Evolutionary conservation across 2,113 vertebrate species (phyloP).

Genomic region (Holacanthus passer): DNA sequence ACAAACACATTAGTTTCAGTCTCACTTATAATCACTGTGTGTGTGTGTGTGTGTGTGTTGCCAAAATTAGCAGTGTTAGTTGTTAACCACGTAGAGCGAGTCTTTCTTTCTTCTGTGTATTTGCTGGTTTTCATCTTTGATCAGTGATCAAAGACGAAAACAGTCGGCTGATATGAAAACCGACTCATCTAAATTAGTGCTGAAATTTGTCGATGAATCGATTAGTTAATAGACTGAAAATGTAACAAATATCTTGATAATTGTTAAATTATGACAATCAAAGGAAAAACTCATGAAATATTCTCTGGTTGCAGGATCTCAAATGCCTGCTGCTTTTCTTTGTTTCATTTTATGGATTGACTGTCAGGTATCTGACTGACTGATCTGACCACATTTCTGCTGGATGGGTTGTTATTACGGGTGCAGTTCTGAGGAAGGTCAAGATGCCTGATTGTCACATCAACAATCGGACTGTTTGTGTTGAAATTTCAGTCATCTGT

Average conservation of each 20-base stretch:
- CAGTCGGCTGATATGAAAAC: background rate
- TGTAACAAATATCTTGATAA: background rate
- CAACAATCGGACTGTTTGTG: no score
- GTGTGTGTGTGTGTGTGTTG: background rate
- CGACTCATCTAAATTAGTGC: background rate
- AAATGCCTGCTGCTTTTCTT: no score
- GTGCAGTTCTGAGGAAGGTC: no score
- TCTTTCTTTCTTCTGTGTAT: background rate
- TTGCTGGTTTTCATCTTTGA: background rate
- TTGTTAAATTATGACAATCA: background rate
- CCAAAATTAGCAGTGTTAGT: conserved; percentile 17
- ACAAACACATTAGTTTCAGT: conserved; percentile 67
- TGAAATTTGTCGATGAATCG: background rate
- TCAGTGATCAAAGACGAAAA: background rate
- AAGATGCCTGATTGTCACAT: no score
- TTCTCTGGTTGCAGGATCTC: background rate
- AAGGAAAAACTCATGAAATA: background rate
- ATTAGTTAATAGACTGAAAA: background rate
- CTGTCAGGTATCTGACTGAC: no score
- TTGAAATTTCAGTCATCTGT: no score
- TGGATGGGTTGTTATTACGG: no score
- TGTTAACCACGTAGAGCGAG: conserved; percentile 17
- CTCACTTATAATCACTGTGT: conserved; percentile 54
- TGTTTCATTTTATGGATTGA: no score
- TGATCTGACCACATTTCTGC: background rate